Conservation (phyloP, 2,797 vertebrate species). For the Hybognathus amarus region DNA sequence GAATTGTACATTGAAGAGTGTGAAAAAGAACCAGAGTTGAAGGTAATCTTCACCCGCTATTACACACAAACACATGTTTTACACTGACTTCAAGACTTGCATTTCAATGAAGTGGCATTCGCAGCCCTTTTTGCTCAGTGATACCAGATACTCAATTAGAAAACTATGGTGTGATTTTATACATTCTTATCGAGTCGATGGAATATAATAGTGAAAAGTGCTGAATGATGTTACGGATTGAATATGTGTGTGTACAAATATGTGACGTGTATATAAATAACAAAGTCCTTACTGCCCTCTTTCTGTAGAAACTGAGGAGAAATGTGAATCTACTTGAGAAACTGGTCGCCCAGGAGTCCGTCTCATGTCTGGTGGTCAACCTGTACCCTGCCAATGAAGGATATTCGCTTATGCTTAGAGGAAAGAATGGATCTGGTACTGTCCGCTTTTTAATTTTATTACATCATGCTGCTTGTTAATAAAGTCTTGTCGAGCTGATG, state of each 20-base stretch:
- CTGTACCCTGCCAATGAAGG: conserved; percentile 98
- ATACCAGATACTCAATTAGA: not conserved
- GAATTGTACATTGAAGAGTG: conserved; percentile 98
- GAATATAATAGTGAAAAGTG: too few species aligned
- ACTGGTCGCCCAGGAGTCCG: conserved; percentile 93
- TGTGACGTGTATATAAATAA: not conserved
- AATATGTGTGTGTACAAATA: not conserved
- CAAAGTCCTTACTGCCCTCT: not conserved
- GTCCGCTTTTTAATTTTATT: not conserved
- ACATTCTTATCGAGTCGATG: not conserved
- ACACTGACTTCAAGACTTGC: not conserved
- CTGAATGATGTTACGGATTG: not conserved
- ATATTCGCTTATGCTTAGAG: conserved; percentile 98
- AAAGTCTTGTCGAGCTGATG: not conserved
- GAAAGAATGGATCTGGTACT: conserved; percentile 98
- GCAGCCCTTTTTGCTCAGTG: not conserved
- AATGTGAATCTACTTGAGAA: conserved; percentile 99
- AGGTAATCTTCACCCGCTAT: conserved; percentile 76
- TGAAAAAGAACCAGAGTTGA: conserved; percentile 98
- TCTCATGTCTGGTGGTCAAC: conserved; percentile 97
- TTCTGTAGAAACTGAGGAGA: conserved; percentile 92
- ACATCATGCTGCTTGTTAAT: not conserved
- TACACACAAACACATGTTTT: not conserved
- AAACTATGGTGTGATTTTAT: not conserved
- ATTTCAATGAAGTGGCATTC: not conserved